These are phyloP conservation scores for Trachymyrmex cornetzi DNA, from an alignment of 1,140 invertebrate genomes.

Conservation along the genomic window DNA sequence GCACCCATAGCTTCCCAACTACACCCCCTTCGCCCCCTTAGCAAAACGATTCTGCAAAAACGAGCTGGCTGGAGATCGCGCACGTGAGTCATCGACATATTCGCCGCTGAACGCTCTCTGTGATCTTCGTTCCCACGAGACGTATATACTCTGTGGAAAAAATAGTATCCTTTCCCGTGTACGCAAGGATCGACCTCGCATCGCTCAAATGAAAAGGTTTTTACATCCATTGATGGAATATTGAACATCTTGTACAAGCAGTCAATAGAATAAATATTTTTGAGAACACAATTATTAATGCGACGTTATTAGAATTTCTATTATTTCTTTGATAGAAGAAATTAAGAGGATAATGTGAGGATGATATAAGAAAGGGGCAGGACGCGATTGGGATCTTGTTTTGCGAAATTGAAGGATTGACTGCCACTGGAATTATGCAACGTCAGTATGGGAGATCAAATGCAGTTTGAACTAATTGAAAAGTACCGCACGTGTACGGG, in stretches of 20 bases:
- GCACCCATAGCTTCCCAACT: conserved; percentile 28
- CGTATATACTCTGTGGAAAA: conserved; percentile 35
- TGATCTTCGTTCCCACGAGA: conserved; percentile 72
- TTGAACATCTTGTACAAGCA: not conserved
- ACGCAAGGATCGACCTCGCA: conserved; percentile 13
- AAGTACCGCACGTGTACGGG: conserved; percentile 53
- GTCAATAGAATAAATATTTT: not conserved
- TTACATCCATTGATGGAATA: not conserved
- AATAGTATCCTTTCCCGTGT: conserved; percentile 40
- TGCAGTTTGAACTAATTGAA: conserved; percentile 61
- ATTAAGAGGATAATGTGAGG: not conserved
- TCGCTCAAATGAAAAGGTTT: not conserved
- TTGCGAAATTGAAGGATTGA: conserved; percentile 8
- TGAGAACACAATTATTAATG: not conserved
- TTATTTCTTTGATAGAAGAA: not conserved
- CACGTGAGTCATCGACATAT: conserved; percentile 76
- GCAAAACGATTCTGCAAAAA: conserved; percentile 75
- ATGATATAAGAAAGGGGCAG: not conserved
- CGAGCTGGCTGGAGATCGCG: conserved; percentile 72
- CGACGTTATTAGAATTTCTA: not conserved
- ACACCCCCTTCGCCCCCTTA: conserved; percentile 34
- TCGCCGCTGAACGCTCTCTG: conserved; percentile 4
- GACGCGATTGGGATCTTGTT: not conserved
- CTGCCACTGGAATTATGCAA: conserved; percentile 42
- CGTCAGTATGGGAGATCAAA: not conserved